These are phyloP conservation scores for Acronicta psi DNA, from an alignment of 2,888 invertebrate species.

Conservation along the genomic window DNA sequence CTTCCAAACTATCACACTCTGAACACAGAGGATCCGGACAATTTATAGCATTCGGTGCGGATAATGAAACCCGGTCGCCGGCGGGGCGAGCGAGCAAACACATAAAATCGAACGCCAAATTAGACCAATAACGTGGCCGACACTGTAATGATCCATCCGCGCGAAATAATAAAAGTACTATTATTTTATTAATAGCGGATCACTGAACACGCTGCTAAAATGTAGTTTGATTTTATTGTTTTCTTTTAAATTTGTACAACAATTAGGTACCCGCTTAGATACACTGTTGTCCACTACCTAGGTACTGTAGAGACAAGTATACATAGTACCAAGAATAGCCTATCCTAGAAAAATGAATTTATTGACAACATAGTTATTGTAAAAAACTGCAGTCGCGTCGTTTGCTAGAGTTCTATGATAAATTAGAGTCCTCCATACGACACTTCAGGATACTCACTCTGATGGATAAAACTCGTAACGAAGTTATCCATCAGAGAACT, in stretches of 20 bases:
- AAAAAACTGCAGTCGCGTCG: no score
- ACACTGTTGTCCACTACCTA: no score
- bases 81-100: constrained; percentile 73
- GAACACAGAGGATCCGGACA: constrained; percentile 57
- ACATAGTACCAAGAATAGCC: no score
- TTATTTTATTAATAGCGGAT: constrained; percentile 57
- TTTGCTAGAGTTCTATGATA: no score
- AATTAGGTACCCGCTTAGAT: no score
- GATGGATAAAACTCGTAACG: no score
- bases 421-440: no score
- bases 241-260: constrained; percentile 4
- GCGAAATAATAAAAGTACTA: constrained; percentile 58
- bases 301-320: no score
- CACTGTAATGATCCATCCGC: constrained; percentile 69
- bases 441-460: no score
- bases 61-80: constrained; percentile 77
- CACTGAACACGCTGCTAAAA: constrained; percentile 59
- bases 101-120: constrained; percentile 77
- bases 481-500: no score
- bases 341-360: no score
- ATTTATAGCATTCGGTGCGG: constrained; percentile 73
- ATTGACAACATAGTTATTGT: no score
- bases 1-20: constrained; percentile 45
- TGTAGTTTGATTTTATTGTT: constrained; percentile 27
- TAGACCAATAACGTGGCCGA: constrained; percentile 73